Percentiles rank a stretch among this genome's conserved stretches.
Conservation (phyloP, 1,140 invertebrate genomes). For the Andricus grossulariae region DNA sequence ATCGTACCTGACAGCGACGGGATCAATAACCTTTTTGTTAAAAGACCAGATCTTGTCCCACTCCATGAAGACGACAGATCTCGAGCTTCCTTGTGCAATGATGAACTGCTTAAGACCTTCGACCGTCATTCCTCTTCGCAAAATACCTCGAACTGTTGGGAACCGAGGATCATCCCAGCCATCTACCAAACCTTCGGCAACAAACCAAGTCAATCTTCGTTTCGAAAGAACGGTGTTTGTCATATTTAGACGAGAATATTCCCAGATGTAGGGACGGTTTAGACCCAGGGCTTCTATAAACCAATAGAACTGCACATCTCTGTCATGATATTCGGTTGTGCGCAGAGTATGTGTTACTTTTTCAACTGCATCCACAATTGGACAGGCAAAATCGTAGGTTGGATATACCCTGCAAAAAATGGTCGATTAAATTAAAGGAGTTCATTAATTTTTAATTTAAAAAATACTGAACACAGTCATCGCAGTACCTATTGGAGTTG, state of each 20-base stretch:
- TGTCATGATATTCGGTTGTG: conserved; percentile 99
- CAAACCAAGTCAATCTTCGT: conserved; percentile 98
- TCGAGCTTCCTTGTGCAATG: conserved; percentile 98
- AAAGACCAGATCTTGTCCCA: conserved; percentile 99
- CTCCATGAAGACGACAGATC: conserved; percentile 99
- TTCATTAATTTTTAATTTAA: conserved; percentile 41
- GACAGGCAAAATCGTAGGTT: conserved; percentile 99
- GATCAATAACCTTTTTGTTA: conserved; percentile 92
- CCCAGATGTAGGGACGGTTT: conserved; percentile 95
- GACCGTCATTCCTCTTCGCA: conserved; percentile 97
- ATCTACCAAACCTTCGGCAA: conserved; percentile 93
- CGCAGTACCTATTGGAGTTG: too few relatives aligned
- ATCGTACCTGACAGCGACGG: conserved; percentile 64
- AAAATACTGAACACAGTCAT: conserved; percentile 17
- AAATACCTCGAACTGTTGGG: conserved; percentile 97
- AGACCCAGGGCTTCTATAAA: conserved; percentile 91
- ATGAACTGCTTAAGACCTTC: conserved; percentile 98
- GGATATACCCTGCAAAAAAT: conserved; percentile 92
- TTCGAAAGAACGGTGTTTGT: conserved; percentile 98
- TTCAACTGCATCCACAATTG: conserved; percentile 98
- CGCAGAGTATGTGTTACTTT: conserved; percentile 97
- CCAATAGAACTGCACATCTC: conserved; percentile 99
- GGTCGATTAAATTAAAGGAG: conserved; percentile 15
- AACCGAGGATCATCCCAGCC: conserved; percentile 99
- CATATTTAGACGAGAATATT: conserved; percentile 95